These are phyloP conservation scores for Cottoperca gobio DNA, from an alignment of 2,797 vertebrate genomes.

Conservation along the genomic window DNA sequence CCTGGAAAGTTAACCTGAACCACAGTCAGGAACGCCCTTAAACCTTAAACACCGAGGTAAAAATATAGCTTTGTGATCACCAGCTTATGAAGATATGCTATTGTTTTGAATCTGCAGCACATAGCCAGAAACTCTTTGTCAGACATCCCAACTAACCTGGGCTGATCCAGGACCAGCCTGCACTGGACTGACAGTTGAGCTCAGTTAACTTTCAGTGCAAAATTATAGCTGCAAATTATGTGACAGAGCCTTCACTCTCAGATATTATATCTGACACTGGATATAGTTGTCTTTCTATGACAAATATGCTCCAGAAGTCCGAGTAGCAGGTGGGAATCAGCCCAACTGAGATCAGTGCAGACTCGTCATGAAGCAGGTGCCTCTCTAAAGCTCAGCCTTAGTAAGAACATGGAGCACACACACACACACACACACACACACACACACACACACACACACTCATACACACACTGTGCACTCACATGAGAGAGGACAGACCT, in stretches of 20 bases:
- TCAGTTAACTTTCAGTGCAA: slow-evolving; percentile 9
- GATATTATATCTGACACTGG: background rate
- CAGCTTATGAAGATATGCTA: slow-evolving; percentile 64
- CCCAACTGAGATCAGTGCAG: slow-evolving; percentile 46
- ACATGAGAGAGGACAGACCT: slow-evolving; percentile 47
- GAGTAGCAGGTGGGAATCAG: slow-evolving; percentile 35
- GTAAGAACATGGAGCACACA: slow-evolving; percentile 28
- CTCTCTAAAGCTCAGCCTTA: slow-evolving; percentile 57
- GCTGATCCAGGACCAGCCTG: slow-evolving; percentile 51
- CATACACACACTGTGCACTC: slow-evolving; percentile 23
- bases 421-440: slow-evolving; percentile 9
- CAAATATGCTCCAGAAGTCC: slow-evolving; percentile 34
- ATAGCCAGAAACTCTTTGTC: slow-evolving; percentile 47
- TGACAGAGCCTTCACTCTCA: background rate
- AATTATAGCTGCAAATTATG: slow-evolving; percentile 7
- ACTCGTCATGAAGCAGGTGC: slow-evolving; percentile 43
- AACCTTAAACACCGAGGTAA: slow-evolving; percentile 56
- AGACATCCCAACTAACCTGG: slow-evolving; percentile 25
- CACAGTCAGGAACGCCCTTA: slow-evolving; percentile 30
- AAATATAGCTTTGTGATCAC: slow-evolving; percentile 62
- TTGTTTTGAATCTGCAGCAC: slow-evolving; percentile 51
- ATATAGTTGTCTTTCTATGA: slow-evolving; percentile 9
- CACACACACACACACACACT: background rate
- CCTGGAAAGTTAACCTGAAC: slow-evolving; percentile 29
- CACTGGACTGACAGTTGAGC: slow-evolving; percentile 1